These are phyloP conservation scores for Oxygymnocypris stewartii DNA, from an alignment of 2,113 vertebrate genomes.

Conservation along the genomic window DNA sequence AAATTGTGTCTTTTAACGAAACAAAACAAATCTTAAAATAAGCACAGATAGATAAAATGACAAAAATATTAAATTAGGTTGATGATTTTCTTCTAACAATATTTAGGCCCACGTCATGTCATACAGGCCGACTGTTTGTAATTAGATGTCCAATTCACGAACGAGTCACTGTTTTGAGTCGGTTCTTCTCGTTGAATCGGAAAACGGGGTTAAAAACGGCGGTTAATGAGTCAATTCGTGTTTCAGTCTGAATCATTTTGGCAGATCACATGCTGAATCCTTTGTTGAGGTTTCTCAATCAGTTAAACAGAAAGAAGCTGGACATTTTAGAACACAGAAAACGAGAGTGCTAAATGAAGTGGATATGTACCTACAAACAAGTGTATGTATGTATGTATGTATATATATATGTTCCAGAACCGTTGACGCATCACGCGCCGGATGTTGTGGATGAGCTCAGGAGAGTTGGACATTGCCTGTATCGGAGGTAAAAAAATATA, in stretches of 20 bases:
- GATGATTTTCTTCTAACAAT: no score
- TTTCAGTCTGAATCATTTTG: neutral
- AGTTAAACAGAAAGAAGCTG: neutral
- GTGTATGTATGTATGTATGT: no score
- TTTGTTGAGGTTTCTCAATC: neutral
- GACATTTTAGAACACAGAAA: neutral
- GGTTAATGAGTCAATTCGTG: neutral
- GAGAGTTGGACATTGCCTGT: no score
- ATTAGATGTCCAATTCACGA: neutral
- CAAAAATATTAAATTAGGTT: neutral
- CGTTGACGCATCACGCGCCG: no score
- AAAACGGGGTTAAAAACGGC: neutral
- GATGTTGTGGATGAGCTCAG: no score
- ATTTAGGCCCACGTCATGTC: no score
- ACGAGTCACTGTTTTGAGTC: neutral
- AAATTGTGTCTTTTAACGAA: neutral
- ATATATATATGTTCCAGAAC: no score
- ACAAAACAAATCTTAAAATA: no score
- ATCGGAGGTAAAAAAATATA: no score
- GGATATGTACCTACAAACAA: neutral
- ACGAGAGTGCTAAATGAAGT: neutral
- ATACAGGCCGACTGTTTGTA: neutral
- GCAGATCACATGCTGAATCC: neutral
- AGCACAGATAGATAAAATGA: neutral
- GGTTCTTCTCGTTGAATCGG: neutral